Evolutionary conservation across 2,797 vertebrate species (phyloP), one percentile per base, ranked within the genome.

Genomic region (Agapornis canus): DNA sequence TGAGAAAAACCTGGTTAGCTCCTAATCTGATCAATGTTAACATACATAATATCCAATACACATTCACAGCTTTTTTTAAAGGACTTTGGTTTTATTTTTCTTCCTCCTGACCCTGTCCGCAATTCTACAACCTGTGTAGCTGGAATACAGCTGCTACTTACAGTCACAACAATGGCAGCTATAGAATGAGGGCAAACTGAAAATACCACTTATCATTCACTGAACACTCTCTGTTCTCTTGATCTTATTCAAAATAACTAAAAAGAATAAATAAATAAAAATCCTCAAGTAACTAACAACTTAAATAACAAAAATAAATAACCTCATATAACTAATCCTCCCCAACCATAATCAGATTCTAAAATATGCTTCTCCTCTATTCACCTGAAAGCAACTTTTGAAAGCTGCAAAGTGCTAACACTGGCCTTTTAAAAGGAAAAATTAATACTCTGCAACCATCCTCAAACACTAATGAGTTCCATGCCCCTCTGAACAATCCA

Each of bases 121-220:
- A 81, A 77, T 40, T 90, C 43, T 82, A 61, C 48, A 86, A 52
- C 48, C 56, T 21, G 42, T 6, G 9, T 16, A 14, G 20, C 77
- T 71, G 29, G 29, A 59, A 71, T 20, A 71, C 5, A 39, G 61
- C 13, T 90, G n/a, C 31, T 73, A 76, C 56, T 40, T 54, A 83
- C 13, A 86, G 35, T 13, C 47, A 68, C 42, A 72, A 11, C 0
- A 0, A 57, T 10, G 18, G n/a, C n/a, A 85, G 10, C 65, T 13
- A 8, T 2, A 52, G n/a, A 85, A 86, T 13, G 25, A 86, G 5
- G 20, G 14, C 56, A 84, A 70, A 71, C 75, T 19, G 22, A 79
- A 90, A 86, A 70, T 4, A 63, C 4, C 31, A 42, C 45, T 60
- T 56, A 25, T 23, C 6, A 29, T 61, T 78, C 29, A 49, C 32